Evolutionary conservation across 1,140 invertebrate species (phyloP), one percentile per base, ranked within the genome.

Genomic region (Portunus trituberculatus): DNA sequence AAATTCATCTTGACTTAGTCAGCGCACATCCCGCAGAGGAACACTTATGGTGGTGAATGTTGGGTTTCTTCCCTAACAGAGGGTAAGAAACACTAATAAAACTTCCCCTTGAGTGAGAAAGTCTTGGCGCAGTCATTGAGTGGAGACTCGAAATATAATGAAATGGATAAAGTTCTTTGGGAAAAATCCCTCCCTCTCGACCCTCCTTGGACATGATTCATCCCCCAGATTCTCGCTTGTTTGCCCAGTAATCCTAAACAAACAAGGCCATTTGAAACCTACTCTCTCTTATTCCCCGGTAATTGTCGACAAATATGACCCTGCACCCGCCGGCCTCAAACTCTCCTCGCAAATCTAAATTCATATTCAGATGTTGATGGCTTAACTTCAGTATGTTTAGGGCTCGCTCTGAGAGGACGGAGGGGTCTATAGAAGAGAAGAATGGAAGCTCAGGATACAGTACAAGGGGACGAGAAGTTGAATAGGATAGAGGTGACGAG

Each of bases 191-290:
- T 29, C 28, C 87, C 31, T 4, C 87, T 39, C 29, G 1, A 10
- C 87, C 31, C 28, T 48, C 32, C 67, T 76, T 59, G 52, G 52
- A 59, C 52, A 76, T 76, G 67, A 76, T n/a, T 88, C 87, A 39
- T 31, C 32, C 87, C 31, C 29, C 28, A 76, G 7, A 32, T 89
- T 89, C 39, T 46, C 45, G 52, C 93, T 25, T 94, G 84, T 94
- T 94, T 89, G 87, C 59, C 76, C 93, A 90, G 93, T 94, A 94
- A 94, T 94, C 93, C 93, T 94, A 94, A 94, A 94, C 93, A 94
- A 94, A 94, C 93, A 94, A 89, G 48, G 84, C 52, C 52, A 94
- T 94, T 94, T 59, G 31, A 94, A 32, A 67, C 86, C 59, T 31
- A 29, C 84, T 90, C 59, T 67, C 87, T 94, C 86, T 89, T 90